A percentile compares a stretch with the other conserved stretches of the same genome.
These are phyloP conservation scores for Drosophila aldrichi DNA, from an alignment of 2,888 invertebrate genomes.

Conservation along the genomic window DNA sequence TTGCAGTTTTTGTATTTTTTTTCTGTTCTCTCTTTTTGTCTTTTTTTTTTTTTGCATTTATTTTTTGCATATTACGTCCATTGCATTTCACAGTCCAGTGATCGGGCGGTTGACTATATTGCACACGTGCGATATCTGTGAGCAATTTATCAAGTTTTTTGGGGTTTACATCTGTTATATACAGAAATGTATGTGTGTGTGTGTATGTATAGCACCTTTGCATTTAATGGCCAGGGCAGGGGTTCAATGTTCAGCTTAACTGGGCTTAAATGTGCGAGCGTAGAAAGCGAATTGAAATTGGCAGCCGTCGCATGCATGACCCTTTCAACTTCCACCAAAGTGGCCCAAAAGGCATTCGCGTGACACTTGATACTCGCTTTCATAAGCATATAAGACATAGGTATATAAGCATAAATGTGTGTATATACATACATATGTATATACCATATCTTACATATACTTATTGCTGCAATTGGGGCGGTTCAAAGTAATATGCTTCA, in stretches of 20 bases:
- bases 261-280: constrained; percentile 31
- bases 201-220: constrained; percentile 32
- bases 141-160: constrained; percentile 68
- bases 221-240: constrained; percentile 19
- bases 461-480: constrained; percentile 71
- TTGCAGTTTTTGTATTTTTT: constrained; percentile 15
- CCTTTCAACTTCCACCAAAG: constrained; percentile 47
- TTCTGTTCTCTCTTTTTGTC: background rate
- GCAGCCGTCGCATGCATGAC: constrained; percentile 55
- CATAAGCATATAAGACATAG: constrained; percentile 38
- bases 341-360: constrained; percentile 57
- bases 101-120: constrained; percentile 72
- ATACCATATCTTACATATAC: constrained; percentile 5
- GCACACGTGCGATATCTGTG: constrained; percentile 81
- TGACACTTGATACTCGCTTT: constrained; percentile 69
- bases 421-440: constrained; percentile 3
- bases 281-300: constrained; percentile 67
- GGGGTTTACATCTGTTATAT: constrained; percentile 3
- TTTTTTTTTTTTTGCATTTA: constrained; percentile 12
- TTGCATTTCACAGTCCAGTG: constrained; percentile 81
- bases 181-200: background rate
- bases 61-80: constrained; percentile 48
- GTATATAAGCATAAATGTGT: background rate
- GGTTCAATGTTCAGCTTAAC: constrained; percentile 54
- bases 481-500: constrained; percentile 72